Base-by-base conservation (phyloP, 1,140 invertebrate species). In the Micrasema longulum region DNA sequence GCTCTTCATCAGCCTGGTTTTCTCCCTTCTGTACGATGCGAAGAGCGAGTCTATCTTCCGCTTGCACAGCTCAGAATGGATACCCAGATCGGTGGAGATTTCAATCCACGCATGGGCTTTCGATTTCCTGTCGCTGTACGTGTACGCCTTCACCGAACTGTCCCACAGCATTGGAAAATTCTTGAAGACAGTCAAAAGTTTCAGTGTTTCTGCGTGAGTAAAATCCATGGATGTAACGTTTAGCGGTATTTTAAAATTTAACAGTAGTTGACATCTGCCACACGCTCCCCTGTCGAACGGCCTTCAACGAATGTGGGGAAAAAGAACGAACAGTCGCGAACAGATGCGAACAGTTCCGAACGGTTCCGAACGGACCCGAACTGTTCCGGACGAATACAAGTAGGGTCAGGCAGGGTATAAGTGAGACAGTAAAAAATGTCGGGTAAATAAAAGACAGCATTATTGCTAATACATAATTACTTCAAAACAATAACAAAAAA, bases 21-120 rank as follows among this genome's bases (percentile, higher is more conserved):
- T 72, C 48, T 72, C 66, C n/a, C 74, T 23, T 18, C 74, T 47
- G 14, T 63, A 72, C 0, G 74, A 76, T 2, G 74, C 63, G 47
- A 71, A 45, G 26, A 72, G 26, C 35, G 70, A 72, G 14, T 70
- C 71, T 10, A 76, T 60, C 47, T 76, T 76, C 67, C 71, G 52
- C 48, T 72, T 76, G 38, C 74, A 76, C 9, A 62, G 62, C 12
- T 65, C 60, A 0, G 67, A 11, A 20, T 66, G 50, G 1, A 76
- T 43, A 11, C 35, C 52, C n/a, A 64, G 16, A 11, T 65, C 60
- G 1, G 47, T n/a, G 16, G 69, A 35, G 2, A 71, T 71, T 4
- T 6, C 23, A 26, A 50, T 70, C 74, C 74, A 76, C 5, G 74
- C 60, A 22, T 70, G 31, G 1, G 60, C 67, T 38, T 76, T 76